phyloP scores from a whole-genome alignment of 1,140 invertebrate genomes.

The Tetragonula clypearis region DNA sequence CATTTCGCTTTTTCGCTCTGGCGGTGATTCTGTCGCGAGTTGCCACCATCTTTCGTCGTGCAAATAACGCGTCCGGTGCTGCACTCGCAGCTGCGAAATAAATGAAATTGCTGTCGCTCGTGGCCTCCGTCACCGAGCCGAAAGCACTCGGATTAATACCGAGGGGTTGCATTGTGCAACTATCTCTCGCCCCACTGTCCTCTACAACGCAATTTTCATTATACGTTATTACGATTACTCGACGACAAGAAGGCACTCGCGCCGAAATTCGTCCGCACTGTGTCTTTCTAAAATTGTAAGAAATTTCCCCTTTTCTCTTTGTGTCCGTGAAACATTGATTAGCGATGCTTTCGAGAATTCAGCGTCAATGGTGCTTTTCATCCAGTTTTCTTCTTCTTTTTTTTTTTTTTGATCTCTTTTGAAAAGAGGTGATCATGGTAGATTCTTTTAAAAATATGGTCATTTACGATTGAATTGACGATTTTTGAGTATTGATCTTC shows the following conservation, averaged over 20 bases:
- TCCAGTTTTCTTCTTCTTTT: no score
- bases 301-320: neutral
- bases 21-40: neutral
- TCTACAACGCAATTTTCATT: constrained; percentile 12
- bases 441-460: no score
- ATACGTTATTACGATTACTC: neutral
- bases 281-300: neutral
- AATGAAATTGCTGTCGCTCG: constrained; percentile 41
- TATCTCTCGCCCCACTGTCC: neutral
- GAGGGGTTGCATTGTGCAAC: neutral
- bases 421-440: no score
- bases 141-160: constrained; percentile 37
- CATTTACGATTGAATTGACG: no score
- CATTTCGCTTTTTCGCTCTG: neutral
- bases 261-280: neutral
- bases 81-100: neutral
- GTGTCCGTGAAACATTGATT: no score
- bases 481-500: no score
- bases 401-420: no score
- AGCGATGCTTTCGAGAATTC: no score
- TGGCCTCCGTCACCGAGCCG: neutral
- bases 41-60: neutral
- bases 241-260: no score
- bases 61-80: constrained; percentile 20
- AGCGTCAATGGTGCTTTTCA: no score